A percentile compares a stretch with the other conserved stretches of the same genome.
phyloP scores from a whole-genome alignment of 1,140 invertebrate species.

The Limonius californicus region DNA sequence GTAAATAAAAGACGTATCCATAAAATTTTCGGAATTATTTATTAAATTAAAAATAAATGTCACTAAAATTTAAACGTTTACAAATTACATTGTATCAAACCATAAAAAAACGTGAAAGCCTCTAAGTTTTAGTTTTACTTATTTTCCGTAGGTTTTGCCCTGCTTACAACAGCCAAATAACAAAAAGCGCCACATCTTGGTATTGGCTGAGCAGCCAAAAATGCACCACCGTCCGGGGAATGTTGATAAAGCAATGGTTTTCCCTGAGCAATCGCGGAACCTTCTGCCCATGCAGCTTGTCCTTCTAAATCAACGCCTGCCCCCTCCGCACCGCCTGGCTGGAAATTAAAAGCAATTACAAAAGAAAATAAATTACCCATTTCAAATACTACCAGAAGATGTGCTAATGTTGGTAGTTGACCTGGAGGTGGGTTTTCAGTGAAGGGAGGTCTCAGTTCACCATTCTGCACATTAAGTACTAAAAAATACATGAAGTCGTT shows the following conservation, averaged over 20 bases:
- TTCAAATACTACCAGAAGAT: constrained; percentile 43
- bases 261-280: constrained; percentile 10
- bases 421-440: constrained; percentile 45
- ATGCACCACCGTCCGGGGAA: constrained; percentile 53
- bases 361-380: neutral
- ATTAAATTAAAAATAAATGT: too few species aligned
- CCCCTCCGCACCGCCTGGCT: constrained; percentile 38
- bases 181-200: constrained; percentile 53
- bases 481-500: constrained; percentile 54
- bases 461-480: constrained; percentile 48
- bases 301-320: constrained; percentile 29
- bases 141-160: constrained; percentile 26
- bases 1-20: too few species aligned
- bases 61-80: too few species aligned
- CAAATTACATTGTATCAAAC: too few species aligned
- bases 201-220: constrained; percentile 50
- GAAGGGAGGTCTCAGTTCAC: constrained; percentile 48
- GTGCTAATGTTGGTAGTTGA: constrained; percentile 43
- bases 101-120: too few species aligned
- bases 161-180: constrained; percentile 51
- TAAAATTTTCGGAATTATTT: too few species aligned
- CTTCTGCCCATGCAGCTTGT: constrained; percentile 26
- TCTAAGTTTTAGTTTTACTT: too few species aligned
- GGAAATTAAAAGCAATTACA: neutral
- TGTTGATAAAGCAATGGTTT: constrained; percentile 47